A percentile compares a stretch with the other conserved stretches of the same genome.
Conservation (phyloP, 1,140 invertebrate genomes). For the Zaprionus nigranus region DNA sequence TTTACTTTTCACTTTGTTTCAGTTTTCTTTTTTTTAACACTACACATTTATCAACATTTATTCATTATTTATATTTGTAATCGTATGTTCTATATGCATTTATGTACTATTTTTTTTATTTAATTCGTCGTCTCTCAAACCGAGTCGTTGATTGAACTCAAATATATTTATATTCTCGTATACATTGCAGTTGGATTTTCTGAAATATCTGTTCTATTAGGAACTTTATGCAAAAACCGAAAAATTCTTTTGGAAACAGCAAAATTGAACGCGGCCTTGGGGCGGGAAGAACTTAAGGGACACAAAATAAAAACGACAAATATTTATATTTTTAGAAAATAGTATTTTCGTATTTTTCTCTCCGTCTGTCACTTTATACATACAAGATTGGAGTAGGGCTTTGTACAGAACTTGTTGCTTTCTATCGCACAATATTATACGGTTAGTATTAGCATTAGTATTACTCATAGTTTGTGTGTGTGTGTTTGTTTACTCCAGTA, state of each 20-base stretch:
- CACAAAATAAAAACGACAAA: conserved; percentile 56
- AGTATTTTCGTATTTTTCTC: conserved; percentile 42
- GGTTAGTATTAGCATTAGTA: conserved; percentile 63
- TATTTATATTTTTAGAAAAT: conserved; percentile 71
- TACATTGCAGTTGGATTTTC: conserved; percentile 59
- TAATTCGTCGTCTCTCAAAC: conserved; percentile 24
- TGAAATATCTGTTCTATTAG: conserved; percentile 53
- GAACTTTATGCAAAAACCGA: conserved; percentile 62
- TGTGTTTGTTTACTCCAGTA: conserved; percentile 65
- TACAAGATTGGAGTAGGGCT: conserved; percentile 79
- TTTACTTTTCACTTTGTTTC: conserved; percentile 32
- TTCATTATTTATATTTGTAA: conserved; percentile 30
- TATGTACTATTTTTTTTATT: conserved; percentile 50
- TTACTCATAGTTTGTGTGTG: conserved; percentile 45
- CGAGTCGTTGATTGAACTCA: conserved; percentile 26
- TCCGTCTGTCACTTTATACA: conserved; percentile 62
- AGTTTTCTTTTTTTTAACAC: conserved; percentile 63
- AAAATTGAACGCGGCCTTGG: conserved; percentile 25
- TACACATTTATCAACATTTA: conserved; percentile 83
- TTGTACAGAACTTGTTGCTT: conserved; percentile 73
- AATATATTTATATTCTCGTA: conserved; percentile 55
- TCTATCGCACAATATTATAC: conserved; percentile 52
- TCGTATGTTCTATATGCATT: conserved; percentile 41
- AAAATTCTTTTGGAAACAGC: conserved; percentile 6
- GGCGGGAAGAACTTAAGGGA: not conserved